Evolutionary conservation across 2,888 invertebrate species (phyloP).

Genomic region (Rhagonycha lutea): DNA sequence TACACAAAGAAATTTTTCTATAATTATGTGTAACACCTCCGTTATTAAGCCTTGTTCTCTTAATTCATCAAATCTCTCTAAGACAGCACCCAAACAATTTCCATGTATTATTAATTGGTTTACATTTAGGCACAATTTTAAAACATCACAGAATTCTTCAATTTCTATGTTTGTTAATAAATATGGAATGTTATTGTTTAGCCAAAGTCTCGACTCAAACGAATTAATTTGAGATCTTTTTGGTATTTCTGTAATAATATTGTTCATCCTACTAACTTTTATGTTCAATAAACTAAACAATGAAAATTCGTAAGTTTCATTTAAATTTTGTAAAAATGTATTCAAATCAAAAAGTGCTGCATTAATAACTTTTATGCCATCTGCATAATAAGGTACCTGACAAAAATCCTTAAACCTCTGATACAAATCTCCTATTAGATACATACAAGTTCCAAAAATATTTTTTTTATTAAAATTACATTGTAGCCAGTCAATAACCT

Average conservation of each 20-base stretch:
- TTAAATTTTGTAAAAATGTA: slow-evolving; percentile 21
- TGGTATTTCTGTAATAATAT: slow-evolving; percentile 18
- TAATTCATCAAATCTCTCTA: slow-evolving; percentile 4
- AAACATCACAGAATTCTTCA: slow-evolving; percentile 18
- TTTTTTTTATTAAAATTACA: slow-evolving; percentile 33
- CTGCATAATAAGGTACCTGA: slow-evolving; percentile 8
- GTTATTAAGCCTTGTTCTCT: background rate
- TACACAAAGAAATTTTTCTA: slow-evolving; percentile 32
- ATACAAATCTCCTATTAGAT: slow-evolving; percentile 35
- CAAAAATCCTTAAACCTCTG: slow-evolving; percentile 32
- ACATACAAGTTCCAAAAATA: slow-evolving; percentile 34
- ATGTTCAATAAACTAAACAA: slow-evolving; percentile 37
- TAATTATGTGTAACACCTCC: slow-evolving; percentile 26
- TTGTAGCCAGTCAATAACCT: slow-evolving; percentile 9
- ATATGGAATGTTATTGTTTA: slow-evolving; percentile 38
- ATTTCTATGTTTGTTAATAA: slow-evolving; percentile 27
- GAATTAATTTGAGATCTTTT: slow-evolving; percentile 9
- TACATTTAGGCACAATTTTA: slow-evolving; percentile 20
- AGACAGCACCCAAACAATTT: slow-evolving; percentile 1
- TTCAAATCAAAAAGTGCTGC: slow-evolving; percentile 16
- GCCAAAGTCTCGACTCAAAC: slow-evolving; percentile 35
- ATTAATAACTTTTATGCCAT: slow-evolving; percentile 16
- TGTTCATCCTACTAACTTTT: slow-evolving; percentile 25
- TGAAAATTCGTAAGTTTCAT: slow-evolving; percentile 14
- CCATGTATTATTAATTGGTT: slow-evolving; percentile 31